These are phyloP conservation scores for Coreoperca whiteheadi DNA, from an alignment of 2,113 vertebrate species.

Conservation along the genomic window DNA sequence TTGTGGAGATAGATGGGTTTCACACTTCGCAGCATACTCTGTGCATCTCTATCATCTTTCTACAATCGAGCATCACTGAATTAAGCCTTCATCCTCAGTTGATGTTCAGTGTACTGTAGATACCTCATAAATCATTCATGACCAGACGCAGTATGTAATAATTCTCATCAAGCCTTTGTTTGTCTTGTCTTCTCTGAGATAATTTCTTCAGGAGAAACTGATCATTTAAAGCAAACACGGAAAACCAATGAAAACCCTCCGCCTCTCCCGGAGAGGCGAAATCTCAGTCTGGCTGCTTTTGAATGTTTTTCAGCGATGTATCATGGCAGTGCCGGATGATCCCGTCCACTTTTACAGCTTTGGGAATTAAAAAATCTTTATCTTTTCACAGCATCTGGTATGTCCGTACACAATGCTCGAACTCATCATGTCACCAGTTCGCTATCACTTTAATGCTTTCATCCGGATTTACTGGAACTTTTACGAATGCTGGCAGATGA, in stretches of 20 bases:
- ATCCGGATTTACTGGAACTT: conserved; percentile 66
- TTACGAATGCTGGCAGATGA: conserved; percentile 49
- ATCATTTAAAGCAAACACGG: conserved; percentile 49
- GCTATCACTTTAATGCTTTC: conserved; percentile 52
- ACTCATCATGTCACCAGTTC: conserved; percentile 50
- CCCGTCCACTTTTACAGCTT: conserved; percentile 33
- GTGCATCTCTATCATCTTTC: neutral
- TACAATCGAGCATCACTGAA: conserved; percentile 14
- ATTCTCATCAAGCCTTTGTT: conserved; percentile 63
- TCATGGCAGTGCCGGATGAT: neutral
- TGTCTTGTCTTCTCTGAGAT: conserved; percentile 43
- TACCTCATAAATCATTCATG: conserved; percentile 68
- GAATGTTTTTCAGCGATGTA: neutral
- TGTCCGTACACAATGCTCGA: conserved; percentile 43
- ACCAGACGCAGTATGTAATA: conserved; percentile 19
- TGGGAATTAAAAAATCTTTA: conserved; percentile 51
- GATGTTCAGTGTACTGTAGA: conserved; percentile 18
- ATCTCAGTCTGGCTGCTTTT: conserved; percentile 18
- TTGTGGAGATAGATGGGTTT: neutral
- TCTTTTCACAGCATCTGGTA: conserved; percentile 61
- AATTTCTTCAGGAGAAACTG: conserved; percentile 36
- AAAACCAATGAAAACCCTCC: conserved; percentile 27
- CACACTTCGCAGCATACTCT: neutral
- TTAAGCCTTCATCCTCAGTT: conserved; percentile 19
- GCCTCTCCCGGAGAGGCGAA: neutral